Evolutionary conservation across 2,113 vertebrate genomes (phyloP).

Genomic region (Erythrocercus mccallii): DNA sequence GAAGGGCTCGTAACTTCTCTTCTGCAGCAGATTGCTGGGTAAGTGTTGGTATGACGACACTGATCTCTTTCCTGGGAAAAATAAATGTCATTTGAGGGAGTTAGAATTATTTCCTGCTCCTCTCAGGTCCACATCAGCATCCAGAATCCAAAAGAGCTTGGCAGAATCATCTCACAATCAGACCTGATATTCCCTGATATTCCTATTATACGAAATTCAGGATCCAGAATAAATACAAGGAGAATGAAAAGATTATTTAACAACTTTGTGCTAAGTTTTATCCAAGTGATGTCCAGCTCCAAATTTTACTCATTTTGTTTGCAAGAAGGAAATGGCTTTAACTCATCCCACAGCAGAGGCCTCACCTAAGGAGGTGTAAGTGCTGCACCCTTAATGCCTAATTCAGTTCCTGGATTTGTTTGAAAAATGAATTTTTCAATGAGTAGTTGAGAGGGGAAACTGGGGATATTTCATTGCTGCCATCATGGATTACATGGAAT

Average conservation of each 20-base stretch:
- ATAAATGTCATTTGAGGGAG: background rate
- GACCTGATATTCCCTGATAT: background rate
- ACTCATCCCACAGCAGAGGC: background rate
- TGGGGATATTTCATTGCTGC: background rate
- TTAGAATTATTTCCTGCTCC: background rate
- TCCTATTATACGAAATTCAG: background rate
- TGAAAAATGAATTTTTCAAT: background rate
- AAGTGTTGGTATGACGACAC: slow-evolving; percentile 81
- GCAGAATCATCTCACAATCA: background rate
- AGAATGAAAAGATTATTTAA: background rate
- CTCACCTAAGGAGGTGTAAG: background rate
- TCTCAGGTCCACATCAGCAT: background rate
- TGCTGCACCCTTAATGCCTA: background rate
- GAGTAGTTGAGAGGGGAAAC: background rate
- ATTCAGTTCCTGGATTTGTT: background rate
- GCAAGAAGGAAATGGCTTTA: background rate
- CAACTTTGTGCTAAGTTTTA: background rate
- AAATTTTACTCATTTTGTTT: background rate
- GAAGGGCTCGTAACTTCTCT: slow-evolving; percentile 74
- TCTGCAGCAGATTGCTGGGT: slow-evolving; percentile 74
- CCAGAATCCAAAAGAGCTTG: background rate
- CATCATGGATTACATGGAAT: background rate
- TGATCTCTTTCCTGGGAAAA: slow-evolving; percentile 77
- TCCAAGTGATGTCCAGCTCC: fast-evolving
- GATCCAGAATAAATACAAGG: background rate